A percentile compares a stretch with the other conserved stretches of the same genome.
Evolutionary conservation across 2,113 vertebrate genomes (phyloP).

Genomic region (Mesoclemmys tuberculata): DNA sequence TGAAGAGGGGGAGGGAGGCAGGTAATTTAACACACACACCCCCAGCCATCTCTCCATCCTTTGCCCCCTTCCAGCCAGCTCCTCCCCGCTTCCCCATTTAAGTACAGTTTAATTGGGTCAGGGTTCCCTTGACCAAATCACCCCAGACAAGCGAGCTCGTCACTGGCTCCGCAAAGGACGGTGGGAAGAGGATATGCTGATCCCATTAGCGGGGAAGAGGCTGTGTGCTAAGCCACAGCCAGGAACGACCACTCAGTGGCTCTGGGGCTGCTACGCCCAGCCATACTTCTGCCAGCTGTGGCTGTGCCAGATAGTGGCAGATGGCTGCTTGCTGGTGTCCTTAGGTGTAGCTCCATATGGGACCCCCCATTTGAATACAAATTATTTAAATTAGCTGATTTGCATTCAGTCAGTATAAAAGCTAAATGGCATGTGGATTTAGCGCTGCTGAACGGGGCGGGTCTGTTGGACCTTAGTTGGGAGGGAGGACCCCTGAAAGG

Average conservation of each 20-base stretch:
- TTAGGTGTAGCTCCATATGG: background rate
- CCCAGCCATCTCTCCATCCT: background rate
- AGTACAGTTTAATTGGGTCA: background rate
- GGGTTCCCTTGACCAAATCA: background rate
- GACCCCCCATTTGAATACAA: background rate
- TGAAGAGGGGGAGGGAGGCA: background rate
- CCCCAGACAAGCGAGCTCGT: background rate
- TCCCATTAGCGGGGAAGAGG: background rate
- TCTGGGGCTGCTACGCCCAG: background rate
- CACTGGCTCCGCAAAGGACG: background rate
- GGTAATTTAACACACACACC: background rate
- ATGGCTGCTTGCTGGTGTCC: background rate
- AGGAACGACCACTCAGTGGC: background rate
- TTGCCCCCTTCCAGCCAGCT: background rate
- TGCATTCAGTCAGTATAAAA: background rate
- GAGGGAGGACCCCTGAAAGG: background rate
- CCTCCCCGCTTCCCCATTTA: background rate
- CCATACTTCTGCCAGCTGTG: background rate
- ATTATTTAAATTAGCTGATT: background rate
- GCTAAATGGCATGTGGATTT: background rate
- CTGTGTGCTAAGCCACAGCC: background rate
- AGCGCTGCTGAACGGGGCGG: background rate
- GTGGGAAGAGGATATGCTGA: fast-evolving
- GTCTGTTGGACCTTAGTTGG: background rate
- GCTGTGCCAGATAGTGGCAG: background rate